Evolutionary conservation across 2,797 vertebrate genomes (phyloP), one percentile per base, ranked within the genome.

Genomic region (Austrolebias charrua): DNA sequence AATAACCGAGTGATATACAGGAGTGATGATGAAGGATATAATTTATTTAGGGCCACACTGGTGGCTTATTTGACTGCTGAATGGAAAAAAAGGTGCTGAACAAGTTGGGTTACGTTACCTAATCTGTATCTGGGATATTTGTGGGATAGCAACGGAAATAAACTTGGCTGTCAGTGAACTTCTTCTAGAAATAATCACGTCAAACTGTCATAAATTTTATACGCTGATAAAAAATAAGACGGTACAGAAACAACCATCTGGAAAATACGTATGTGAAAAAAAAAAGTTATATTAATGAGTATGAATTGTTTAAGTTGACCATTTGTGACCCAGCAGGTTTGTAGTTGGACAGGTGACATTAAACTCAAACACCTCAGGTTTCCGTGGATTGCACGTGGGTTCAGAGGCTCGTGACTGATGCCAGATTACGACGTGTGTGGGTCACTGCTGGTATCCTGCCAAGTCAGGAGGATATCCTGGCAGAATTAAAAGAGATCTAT

Each of bases 361-460:
- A 84, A 88, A 64, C 76, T 71, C n/a, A 77, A 57, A 75, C 64
- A 71, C 69, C 31, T 33, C 16, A 57, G 72, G 78, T 56, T 79
- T 77, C 69, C 78, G 75, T 70, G 76, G 64, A 72, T 63, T 72
- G 75, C 67, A 80, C 81, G 70, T 71, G 79, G 55, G 66, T 76
- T 68, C 77, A 81, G 78, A 79, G 80, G 75, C 84, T 84, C 66
- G 55, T 76, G 79, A 82, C 81, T 68, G 69, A 44, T 60, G 76
- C 66, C 76, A 84, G 76, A 83, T 84, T 78, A 82, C 68, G 53
- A 71, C 80, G 82, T 81, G 71, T 70, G 73, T 85, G 73, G 73
- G 70, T 82, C 67, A 78, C 68, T 66, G 45, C 45, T 63, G 69
- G 81, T 77, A 60, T 75, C 66, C 52, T 49, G 53, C 51, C 66